A percentile compares a stretch with the other conserved stretches of the same genome.
phyloP scores from a whole-genome alignment of 2,797 vertebrate genomes.

The Cuniculus paca region DNA sequence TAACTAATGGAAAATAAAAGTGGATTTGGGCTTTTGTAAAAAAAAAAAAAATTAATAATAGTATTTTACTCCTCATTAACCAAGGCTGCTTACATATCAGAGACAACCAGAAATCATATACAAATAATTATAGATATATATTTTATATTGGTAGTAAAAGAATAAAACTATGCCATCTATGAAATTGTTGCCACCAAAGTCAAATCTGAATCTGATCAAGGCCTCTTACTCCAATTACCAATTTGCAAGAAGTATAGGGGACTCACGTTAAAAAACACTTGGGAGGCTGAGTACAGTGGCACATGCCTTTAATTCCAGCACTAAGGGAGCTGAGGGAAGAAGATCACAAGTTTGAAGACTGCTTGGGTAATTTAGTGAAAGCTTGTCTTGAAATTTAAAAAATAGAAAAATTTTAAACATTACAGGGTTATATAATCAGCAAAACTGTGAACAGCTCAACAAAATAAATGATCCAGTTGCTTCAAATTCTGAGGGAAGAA shows the following conservation, averaged over 20 bases:
- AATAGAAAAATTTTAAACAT: not conserved
- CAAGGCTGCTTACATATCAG: not conserved
- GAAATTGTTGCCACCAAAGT: constrained; percentile 51
- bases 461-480: constrained; percentile 52
- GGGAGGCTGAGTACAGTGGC: not conserved
- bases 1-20: no score
- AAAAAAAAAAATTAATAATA: not conserved
- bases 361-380: not conserved
- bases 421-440: not conserved
- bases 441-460: constrained; percentile 37
- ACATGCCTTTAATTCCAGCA: not conserved
- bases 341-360: no score
- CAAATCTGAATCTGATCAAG: constrained; percentile 50
- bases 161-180: not conserved
- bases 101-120: not conserved
- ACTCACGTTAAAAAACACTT: not conserved
- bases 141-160: not conserved
- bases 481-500: constrained; percentile 36
- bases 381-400: not conserved
- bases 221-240: constrained; percentile 29
- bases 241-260: constrained; percentile 10
- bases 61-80: constrained; percentile 23
- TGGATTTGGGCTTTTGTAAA: no score
- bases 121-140: not conserved
- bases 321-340: not conserved